phyloP scores from a whole-genome alignment of 2,113 vertebrate genomes.

The Meleagris gallopavo region DNA sequence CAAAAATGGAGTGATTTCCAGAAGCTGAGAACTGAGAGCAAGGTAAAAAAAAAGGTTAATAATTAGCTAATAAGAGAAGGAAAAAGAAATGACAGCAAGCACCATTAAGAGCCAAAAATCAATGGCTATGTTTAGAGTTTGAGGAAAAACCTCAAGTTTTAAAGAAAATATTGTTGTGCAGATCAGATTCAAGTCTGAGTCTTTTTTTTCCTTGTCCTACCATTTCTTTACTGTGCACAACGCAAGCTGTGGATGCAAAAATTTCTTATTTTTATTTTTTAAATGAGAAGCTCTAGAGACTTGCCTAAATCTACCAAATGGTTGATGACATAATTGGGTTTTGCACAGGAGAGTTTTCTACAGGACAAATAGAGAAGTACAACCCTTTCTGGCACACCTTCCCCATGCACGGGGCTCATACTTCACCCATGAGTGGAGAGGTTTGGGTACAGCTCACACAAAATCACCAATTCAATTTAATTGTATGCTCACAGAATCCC shows the following conservation, averaged over 20 bases:
- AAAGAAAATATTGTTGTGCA: background rate
- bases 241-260: background rate
- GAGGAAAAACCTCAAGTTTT: background rate
- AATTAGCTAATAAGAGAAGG: background rate
- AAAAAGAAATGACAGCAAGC: background rate
- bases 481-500: background rate
- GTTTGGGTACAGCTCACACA: background rate
- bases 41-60: background rate
- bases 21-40: background rate
- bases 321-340: background rate
- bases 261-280: background rate
- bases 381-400: background rate
- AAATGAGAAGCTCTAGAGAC: background rate
- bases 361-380: fast-evolving
- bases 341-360: background rate
- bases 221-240: background rate
- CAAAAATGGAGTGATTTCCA: background rate
- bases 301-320: background rate
- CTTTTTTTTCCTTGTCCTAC: background rate
- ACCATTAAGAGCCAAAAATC: background rate
- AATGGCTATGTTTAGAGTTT: background rate
- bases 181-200: background rate
- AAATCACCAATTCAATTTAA: background rate
- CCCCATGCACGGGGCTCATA: background rate
- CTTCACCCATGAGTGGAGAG: background rate